Conservation (phyloP, 53 echinoderm and acorn worm species). For the Holothuria leucospilota region DNA sequence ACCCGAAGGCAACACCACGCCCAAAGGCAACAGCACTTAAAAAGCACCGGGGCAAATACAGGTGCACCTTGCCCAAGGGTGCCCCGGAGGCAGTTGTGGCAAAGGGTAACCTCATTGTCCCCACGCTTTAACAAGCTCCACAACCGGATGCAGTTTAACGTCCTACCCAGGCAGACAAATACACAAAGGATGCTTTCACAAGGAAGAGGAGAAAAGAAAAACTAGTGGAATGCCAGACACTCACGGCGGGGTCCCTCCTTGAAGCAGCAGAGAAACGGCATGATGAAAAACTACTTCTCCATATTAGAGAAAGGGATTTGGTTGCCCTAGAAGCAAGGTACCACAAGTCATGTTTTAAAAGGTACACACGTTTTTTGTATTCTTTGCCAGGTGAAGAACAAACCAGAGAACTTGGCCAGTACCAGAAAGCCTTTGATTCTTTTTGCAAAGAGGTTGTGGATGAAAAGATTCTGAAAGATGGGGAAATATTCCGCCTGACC, state of each 20-base stretch:
- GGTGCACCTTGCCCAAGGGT: too few species aligned
- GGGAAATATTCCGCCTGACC: slow-evolving; percentile 2
- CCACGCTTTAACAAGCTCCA: too few species aligned
- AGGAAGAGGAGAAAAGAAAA: neutral
- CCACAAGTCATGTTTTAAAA: slow-evolving; percentile 28
- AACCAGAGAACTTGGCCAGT: neutral
- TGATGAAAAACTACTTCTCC: too few species aligned
- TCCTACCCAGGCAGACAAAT: neutral
- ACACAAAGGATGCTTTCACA: neutral
- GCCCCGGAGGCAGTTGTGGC: too few species aligned
- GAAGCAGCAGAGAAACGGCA: too few species aligned
- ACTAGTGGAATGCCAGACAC: neutral
- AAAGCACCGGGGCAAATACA: too few species aligned
- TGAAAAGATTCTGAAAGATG: neutral
- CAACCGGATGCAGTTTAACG: too few species aligned
- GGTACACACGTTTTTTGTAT: neutral
- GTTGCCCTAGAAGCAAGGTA: slow-evolving; percentile 14
- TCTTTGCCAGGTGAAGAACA: slow-evolving; percentile 14
- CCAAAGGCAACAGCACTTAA: too few species aligned
- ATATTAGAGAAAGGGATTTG: slow-evolving; percentile 1
- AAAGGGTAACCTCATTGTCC: too few species aligned
- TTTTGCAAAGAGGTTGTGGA: neutral
- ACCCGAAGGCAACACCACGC: too few species aligned
- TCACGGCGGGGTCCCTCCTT: too few species aligned
- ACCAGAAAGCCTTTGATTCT: slow-evolving; percentile 5